Base-by-base conservation (phyloP, 2,113 vertebrate genomes). In the Amazona guildingii region DNA sequence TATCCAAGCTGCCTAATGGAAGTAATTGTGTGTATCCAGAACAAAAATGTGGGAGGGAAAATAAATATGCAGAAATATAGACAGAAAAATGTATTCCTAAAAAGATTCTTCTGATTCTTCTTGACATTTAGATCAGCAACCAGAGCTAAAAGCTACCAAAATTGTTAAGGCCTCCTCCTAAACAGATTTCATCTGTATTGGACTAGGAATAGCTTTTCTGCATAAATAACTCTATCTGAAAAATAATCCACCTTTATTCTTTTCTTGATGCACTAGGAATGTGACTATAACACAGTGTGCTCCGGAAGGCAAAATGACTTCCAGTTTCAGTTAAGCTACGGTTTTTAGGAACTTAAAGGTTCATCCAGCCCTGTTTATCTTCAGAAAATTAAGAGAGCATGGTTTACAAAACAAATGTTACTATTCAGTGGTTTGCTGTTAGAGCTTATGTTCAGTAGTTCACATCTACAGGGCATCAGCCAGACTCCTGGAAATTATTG, bases 1-100 rank as follows among this genome's bases (percentile, higher is more conserved):
- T 96, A 85, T 92, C 86, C 73, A 93, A 88, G 92, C 91, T 89
- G 88, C 80, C 59, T 94, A 91, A 91, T 94, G 92, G 77, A 89
- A 76, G 78, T 68, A 94, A 95, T 94, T 88, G 86, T 77, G 69
- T 92, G 91, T 59, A 85, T 91, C 94, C 6, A 4, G 83, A 96
- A 69, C 44, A 86, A 86, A 77, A 88, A 75, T 61, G 64, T 72
- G 51, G 46, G 33, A 19, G 31, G 8, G 14, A 21, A 13, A 20
- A 57, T 85, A 94, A 90, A 78, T n/a, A 72, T 79, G 41, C 57
- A 84, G 52, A 88, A 90, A 82, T 84, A 66, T 17, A 52, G 37
- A 86, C 51, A 86, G 21, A 79, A 83, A 86, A 93, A 91, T 46
- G 1, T 86, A 21, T 57, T 93, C 19, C 10, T 96, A 37, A 84